Evolutionary conservation across 2,797 vertebrate genomes (phyloP), one percentile per base, ranked within the genome.

Genomic region (Meriones psammophilus): DNA sequence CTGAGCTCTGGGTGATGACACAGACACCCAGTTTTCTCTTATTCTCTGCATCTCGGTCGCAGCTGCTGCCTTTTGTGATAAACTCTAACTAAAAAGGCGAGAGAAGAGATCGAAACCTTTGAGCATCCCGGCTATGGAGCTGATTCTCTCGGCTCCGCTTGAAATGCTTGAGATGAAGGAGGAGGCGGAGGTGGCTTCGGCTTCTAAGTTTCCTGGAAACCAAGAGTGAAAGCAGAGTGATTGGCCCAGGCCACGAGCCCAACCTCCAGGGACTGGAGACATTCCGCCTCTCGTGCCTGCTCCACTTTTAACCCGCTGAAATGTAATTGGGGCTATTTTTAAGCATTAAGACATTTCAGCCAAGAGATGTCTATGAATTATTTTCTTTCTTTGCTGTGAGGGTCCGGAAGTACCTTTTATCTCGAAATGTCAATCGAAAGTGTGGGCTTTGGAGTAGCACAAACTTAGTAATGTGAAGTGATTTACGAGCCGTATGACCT

Each of bases 311-410:
- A 93, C 93, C n/a, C 50, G 30, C 78, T 69, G 9, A 92, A 79
- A 76, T 64, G 96, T 96, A 93, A 96, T 86, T 81, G 77, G 90
- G 85, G 76, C 92, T 97, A 88, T 93, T 97, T 97, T 96, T 95
- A 97, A 96, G 84, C 95, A 96, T 96, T 90, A 96, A 88, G 73
- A 56, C 87, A 85, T 88, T 97, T 96, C 26, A 96, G 46, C 78
- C 74, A 87, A 92, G 92, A 84, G 74, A 94, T 96, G 96, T 87
- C 87, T 97, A 97, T 74, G 88, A 95, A 90, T 88, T 81, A 12
- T 96, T 97, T 96, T 96, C 80, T 91, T 95, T 91, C 96, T 97
- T 95, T 95, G 89, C 92, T 56, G 90, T 36, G 42, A 96, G 68
- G 42, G n/a, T 89, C 76, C 79, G 69, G 92, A 97, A 96, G 89